Evolutionary conservation across 2,113 vertebrate genomes (phyloP).

Genomic region (Motacilla tschutschensis): DNA sequence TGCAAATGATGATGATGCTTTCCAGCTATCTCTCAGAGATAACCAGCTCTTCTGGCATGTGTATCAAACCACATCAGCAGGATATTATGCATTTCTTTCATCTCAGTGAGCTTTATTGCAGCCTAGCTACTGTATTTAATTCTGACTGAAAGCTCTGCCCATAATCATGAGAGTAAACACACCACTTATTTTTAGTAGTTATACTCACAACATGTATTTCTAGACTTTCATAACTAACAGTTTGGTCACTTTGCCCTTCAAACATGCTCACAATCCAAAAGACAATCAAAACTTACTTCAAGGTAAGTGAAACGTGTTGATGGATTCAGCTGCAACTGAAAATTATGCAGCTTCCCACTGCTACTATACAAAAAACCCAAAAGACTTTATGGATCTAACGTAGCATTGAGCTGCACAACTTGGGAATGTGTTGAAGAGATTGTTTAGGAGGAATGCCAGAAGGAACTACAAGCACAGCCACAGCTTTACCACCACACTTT

Average conservation of each 20-base stretch:
- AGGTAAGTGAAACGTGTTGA: neutral
- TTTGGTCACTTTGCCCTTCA: neutral
- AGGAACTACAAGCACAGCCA: neutral
- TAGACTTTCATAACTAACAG: neutral
- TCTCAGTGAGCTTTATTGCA: neutral
- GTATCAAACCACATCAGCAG: neutral
- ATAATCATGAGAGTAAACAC: neutral
- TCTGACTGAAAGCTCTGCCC: neutral
- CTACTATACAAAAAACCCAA: neutral
- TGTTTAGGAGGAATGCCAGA: neutral
- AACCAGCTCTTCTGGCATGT: neutral
- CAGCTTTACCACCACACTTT: neutral
- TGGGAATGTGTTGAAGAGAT: neutral
- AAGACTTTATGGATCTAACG: neutral
- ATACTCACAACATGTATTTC: neutral
- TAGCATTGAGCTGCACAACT: neutral
- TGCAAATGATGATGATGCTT: neutral
- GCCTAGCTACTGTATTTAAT: neutral
- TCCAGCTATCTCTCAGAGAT: neutral
- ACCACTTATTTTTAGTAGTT: neutral
- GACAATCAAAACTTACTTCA: neutral
- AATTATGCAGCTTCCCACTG: neutral
- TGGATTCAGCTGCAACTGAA: neutral
- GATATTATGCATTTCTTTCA: neutral
- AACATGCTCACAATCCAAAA: rapidly evolving